Conservation (phyloP, 1,140 invertebrate genomes). For the Armadillidium nasatum region DNA sequence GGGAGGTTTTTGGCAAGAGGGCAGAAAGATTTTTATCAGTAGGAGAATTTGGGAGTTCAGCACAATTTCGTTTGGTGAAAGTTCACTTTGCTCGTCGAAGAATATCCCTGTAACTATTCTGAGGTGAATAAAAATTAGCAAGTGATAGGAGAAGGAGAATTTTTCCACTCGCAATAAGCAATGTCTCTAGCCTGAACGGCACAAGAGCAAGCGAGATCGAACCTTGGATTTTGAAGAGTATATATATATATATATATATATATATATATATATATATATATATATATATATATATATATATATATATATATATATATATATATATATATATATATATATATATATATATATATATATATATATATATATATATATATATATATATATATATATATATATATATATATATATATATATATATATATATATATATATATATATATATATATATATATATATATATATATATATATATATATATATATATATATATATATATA, state of each 20-base stretch:
- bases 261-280: constrained; percentile 33
- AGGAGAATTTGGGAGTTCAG: no score
- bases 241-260: constrained; percentile 20
- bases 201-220: no score
- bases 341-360: constrained; percentile 25
- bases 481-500: constrained; percentile 22
- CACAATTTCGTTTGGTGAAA: no score
- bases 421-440: constrained; percentile 18
- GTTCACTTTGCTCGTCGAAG: no score
- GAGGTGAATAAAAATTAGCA: no score
- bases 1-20: no score
- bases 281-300: constrained; percentile 59
- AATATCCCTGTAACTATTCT: no score
- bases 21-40: no score
- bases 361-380: constrained; percentile 37
- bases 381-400: constrained; percentile 37
- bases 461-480: constrained; percentile 22
- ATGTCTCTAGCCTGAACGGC: no score
- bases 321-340: constrained; percentile 1
- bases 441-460: constrained; percentile 19
- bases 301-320: constrained; percentile 75
- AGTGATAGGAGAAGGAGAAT: no score
- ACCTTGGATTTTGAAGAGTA: no score
- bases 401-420: constrained; percentile 30
- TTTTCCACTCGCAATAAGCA: no score